Percentiles rank a stretch among this genome's conserved stretches.
phyloP scores from a whole-genome alignment of 2,797 vertebrate genomes.

The Xiphophorus birchmanni region DNA sequence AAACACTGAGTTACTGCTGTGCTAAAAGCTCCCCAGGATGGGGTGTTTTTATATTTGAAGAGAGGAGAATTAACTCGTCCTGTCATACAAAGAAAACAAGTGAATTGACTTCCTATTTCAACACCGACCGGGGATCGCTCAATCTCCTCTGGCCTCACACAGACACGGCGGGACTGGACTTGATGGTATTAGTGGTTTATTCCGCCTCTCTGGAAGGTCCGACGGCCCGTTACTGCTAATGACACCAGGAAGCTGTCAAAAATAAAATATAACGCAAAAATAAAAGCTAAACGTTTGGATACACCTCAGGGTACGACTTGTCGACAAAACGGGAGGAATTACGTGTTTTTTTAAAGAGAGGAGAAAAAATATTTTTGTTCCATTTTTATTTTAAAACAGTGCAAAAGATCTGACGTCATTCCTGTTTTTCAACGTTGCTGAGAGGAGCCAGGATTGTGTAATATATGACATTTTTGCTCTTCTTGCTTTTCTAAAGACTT shows the following conservation, averaged over 20 bases:
- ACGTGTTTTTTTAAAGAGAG: not conserved
- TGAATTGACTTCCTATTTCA: conserved; percentile 48
- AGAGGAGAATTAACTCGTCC: conserved; percentile 9
- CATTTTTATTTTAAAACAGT: not conserved
- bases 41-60: conserved; percentile 13
- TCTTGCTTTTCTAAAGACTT: not conserved
- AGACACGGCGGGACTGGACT: not conserved
- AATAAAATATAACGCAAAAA: not conserved
- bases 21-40: conserved; percentile 31
- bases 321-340: not conserved
- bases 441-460: not conserved
- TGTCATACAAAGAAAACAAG: conserved; percentile 50
- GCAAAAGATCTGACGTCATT: not conserved
- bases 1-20: conserved; percentile 42
- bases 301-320: not conserved
- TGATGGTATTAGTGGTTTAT: not conserved
- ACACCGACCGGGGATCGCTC: conserved; percentile 28
- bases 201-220: not conserved
- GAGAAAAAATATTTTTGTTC: not conserved
- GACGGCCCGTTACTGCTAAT: not conserved
- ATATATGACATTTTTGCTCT: not conserved
- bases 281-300: not conserved
- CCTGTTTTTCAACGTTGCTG: not conserved
- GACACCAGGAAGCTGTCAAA: not conserved
- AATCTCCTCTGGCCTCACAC: conserved; percentile 40